Evolutionary conservation across 2,888 invertebrate species (phyloP).

Genomic region (Megastigmus dorsalis): DNA sequence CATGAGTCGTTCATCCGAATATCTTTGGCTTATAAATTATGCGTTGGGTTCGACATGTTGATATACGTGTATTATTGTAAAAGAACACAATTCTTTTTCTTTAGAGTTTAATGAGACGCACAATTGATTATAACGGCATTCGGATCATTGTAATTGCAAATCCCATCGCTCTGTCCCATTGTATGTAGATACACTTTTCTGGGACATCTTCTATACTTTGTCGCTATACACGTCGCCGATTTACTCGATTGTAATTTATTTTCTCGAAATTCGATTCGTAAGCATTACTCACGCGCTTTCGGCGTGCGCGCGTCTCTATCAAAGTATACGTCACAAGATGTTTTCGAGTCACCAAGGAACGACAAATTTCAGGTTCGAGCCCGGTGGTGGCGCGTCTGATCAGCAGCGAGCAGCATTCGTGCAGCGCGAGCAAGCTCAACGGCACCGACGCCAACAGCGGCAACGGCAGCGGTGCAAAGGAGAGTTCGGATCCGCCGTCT

Average conservation of each 20-base stretch:
- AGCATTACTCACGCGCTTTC: no score
- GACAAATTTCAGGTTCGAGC: slow-evolving; percentile 29
- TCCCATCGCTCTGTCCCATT: slow-evolving; percentile 24
- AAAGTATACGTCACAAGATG: no score
- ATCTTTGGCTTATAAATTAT: no score
- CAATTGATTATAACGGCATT: background rate
- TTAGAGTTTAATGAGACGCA: slow-evolving; percentile 1
- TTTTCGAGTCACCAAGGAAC: no score
- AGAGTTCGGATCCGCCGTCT: slow-evolving; percentile 29
- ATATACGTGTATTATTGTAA: no score
- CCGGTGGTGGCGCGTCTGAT: slow-evolving; percentile 28
- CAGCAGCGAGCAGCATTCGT: slow-evolving; percentile 8
- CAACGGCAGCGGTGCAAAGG: background rate
- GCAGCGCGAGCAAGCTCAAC: background rate
- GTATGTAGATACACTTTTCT: slow-evolving; percentile 31
- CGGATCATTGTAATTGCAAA: slow-evolving; percentile 26
- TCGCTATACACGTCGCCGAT: no score
- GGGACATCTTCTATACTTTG: background rate
- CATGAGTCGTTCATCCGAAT: no score
- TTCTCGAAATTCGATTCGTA: no score
- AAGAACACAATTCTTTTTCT: background rate
- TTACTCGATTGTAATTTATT: no score
- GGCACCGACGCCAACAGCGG: background rate
- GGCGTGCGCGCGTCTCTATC: no score
- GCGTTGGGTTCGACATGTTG: background rate